phyloP scores from a whole-genome alignment of 2,113 vertebrate genomes.

The Solea senegalensis region DNA sequence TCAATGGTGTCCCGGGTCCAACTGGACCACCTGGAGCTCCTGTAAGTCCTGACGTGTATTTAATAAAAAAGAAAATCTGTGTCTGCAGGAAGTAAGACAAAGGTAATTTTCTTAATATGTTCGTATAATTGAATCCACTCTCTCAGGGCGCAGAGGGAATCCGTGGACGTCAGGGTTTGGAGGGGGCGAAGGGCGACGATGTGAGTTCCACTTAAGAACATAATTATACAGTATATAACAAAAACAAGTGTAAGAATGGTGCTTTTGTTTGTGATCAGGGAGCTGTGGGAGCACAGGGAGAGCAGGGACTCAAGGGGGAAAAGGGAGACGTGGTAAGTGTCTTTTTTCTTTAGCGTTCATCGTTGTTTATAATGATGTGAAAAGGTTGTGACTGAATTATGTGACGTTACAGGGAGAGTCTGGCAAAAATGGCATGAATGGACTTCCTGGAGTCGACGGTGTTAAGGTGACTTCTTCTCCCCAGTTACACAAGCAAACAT shows the following conservation, averaged over 20 bases:
- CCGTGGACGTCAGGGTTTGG: constrained; percentile 78
- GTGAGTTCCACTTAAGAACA: constrained; percentile 61
- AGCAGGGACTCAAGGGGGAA: constrained; percentile 65
- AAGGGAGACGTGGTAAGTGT: constrained; percentile 81
- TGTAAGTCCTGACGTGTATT: constrained; percentile 49
- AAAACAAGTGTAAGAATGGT: neutral
- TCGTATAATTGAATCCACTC: neutral
- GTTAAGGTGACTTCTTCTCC: constrained; percentile 68
- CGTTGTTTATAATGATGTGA: neutral
- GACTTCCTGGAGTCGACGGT: constrained; percentile 73
- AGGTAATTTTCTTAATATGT: neutral
- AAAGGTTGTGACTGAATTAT: constrained; percentile 9
- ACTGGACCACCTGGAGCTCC: constrained; percentile 82
- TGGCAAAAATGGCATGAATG: constrained; percentile 76
- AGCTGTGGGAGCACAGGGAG: constrained; percentile 71
- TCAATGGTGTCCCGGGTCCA: constrained; percentile 82
- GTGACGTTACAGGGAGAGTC: constrained; percentile 71
- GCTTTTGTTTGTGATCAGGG: constrained; percentile 69
- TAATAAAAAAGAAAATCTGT: neutral
- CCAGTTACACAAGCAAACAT: too few relatives aligned
- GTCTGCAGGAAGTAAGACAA: neutral
- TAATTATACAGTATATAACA: neutral
- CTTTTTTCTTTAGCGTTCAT: neutral
- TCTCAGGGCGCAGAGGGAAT: constrained; percentile 82
- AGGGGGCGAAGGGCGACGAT: constrained; percentile 79